Conservation (phyloP, 2,888 invertebrate species). For the Trissolcus japonicus region DNA sequence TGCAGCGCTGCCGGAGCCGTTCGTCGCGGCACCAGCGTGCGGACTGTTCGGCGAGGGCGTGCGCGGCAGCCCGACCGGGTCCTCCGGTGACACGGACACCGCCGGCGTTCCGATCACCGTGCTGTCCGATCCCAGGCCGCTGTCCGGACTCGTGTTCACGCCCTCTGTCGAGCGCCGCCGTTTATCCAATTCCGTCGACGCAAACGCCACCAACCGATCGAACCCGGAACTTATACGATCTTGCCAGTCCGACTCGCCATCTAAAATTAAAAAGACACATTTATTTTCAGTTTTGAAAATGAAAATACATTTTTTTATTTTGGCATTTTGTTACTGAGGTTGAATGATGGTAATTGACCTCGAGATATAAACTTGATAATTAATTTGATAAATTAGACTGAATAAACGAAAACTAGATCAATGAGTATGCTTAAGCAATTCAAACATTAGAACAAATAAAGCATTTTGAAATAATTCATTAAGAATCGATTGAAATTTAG, state of each 20-base stretch:
- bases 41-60: conserved; percentile 79
- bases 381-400: conserved; percentile 5
- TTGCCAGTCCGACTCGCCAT: conserved; percentile 93
- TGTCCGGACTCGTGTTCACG: conserved; percentile 90
- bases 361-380: neutral
- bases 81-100: conserved; percentile 75
- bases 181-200: conserved; percentile 93
- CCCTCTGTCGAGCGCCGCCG: conserved; percentile 90
- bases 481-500: no score
- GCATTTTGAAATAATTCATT: no score
- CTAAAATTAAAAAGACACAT: conserved; percentile 67
- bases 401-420: conserved; percentile 21
- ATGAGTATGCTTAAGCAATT: conserved; percentile 1
- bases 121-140: conserved; percentile 84
- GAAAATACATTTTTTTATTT: no score
- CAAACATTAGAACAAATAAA: neutral
- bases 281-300: conserved; percentile 54
- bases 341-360: no score
- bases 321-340: neutral
- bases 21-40: conserved; percentile 75
- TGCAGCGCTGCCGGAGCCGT: conserved; percentile 65
- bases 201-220: conserved; percentile 94
- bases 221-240: conserved; percentile 95
- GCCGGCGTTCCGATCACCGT: conserved; percentile 70
- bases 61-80: conserved; percentile 77